Conservation (phyloP, 2,888 invertebrate genomes). For the Brenthis hecate region DNA sequence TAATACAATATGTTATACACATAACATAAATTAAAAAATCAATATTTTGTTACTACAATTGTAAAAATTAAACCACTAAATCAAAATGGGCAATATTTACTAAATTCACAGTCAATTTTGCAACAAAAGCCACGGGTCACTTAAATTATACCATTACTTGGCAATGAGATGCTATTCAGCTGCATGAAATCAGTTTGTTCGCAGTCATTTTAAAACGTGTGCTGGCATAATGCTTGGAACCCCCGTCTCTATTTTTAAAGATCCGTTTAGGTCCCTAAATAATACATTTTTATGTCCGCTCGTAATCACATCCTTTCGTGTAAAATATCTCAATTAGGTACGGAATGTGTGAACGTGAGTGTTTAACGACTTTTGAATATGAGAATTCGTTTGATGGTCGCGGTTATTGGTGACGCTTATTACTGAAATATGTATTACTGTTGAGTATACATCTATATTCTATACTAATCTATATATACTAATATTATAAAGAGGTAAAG, state of each 20-base stretch:
- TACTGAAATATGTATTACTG: conserved; percentile 52
- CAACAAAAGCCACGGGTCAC: conserved; percentile 13
- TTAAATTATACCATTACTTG: conserved; percentile 33
- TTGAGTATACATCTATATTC: not conserved
- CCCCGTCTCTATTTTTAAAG: conserved; percentile 68
- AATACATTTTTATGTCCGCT: conserved; percentile 38
- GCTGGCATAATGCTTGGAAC: conserved; percentile 46
- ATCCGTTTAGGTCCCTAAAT: conserved; percentile 62
- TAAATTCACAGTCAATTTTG: conserved; percentile 16
- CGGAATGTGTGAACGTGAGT: conserved; percentile 74
- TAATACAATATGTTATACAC: too few relatives aligned
- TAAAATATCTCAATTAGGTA: conserved; percentile 80
- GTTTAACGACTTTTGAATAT: conserved; percentile 67
- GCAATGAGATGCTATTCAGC: conserved; percentile 37
- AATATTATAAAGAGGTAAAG: too few relatives aligned
- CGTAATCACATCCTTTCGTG: conserved; percentile 43
- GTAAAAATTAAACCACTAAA: too few relatives aligned
- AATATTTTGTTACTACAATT: too few relatives aligned
- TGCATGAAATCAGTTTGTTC: conserved; percentile 41
- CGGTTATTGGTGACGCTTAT: conserved; percentile 50
- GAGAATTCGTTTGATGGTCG: conserved; percentile 52
- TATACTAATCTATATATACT: too few relatives aligned
- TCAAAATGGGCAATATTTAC: conserved; percentile 9
- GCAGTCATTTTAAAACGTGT: conserved; percentile 45
- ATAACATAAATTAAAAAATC: too few relatives aligned